Evolutionary conservation across 2,797 vertebrate species (phyloP).

Genomic region (Cuculus canorus): DNA sequence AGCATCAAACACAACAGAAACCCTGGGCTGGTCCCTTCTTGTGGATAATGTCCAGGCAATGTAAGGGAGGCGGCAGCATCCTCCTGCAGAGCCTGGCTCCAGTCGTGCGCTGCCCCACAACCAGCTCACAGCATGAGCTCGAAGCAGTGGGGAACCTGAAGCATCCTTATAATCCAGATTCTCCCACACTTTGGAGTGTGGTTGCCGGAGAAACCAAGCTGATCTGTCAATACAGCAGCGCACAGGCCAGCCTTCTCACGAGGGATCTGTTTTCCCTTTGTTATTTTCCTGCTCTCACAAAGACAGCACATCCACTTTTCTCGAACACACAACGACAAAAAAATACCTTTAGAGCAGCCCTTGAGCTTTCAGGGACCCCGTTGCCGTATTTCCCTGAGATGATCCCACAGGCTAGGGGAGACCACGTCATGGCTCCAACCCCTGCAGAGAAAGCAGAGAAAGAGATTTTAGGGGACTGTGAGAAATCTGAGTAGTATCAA

Average conservation of each 20-base stretch:
- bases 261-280: neutral
- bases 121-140: neutral
- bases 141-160: fast-evolving
- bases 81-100: neutral
- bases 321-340: neutral
- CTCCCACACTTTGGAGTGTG: neutral
- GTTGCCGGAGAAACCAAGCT: constrained; percentile 22
- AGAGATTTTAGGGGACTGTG: neutral
- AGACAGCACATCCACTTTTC: neutral
- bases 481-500: neutral
- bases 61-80: neutral
- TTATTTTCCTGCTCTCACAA: neutral
- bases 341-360: constrained; percentile 94
- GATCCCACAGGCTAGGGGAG: constrained; percentile 96
- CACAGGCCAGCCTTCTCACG: neutral
- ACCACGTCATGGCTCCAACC: constrained; percentile 99
- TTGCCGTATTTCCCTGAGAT: constrained; percentile 98
- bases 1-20: neutral
- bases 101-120: neutral
- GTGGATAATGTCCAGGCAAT: fast-evolving
- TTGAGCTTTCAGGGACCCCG: constrained; percentile 93
- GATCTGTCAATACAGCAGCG: neutral
- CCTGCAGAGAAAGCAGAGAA: constrained; percentile 73
- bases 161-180: neutral
- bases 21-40: neutral